A percentile compares a stretch with the other conserved stretches of the same genome.
These are phyloP conservation scores for Helarctos malayanus DNA, from an alignment of 2,797 vertebrate genomes.

Conservation along the genomic window DNA sequence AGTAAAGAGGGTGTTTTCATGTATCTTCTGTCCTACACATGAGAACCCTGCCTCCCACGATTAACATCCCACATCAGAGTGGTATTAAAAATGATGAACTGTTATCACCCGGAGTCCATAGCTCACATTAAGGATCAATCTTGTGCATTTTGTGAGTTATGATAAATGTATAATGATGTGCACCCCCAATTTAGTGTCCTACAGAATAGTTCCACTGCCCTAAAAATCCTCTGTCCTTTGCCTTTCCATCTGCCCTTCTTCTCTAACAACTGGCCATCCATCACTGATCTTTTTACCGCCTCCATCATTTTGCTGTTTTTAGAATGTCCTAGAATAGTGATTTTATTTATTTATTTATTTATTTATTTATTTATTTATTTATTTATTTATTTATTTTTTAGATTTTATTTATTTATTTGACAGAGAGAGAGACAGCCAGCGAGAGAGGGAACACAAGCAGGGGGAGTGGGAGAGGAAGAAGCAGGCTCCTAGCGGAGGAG, in stretches of 20 bases:
- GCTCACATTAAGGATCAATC: background rate
- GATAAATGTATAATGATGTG: background rate
- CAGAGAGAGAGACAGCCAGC: no score
- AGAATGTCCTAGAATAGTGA: background rate
- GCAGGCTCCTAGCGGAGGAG: no score
- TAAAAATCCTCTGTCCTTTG: background rate
- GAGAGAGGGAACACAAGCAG: no score
- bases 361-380: no score
- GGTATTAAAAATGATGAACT: background rate
- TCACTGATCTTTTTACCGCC: background rate
- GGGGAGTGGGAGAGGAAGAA: no score
- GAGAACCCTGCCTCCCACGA: background rate
- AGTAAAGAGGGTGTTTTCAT: background rate
- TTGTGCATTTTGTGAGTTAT: background rate
- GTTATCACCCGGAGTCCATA: background rate
- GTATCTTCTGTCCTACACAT: background rate
- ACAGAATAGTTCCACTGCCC: background rate
- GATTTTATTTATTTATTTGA: no score
- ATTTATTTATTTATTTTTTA: no score
- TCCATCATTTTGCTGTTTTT: background rate
- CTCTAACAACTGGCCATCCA: background rate
- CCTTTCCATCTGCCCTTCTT: background rate
- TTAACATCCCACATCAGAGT: background rate
- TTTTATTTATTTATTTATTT: no score
- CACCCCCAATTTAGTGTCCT: background rate